Conservation (phyloP, 2,113 vertebrate species). For the Ameiurus melas region DNA sequence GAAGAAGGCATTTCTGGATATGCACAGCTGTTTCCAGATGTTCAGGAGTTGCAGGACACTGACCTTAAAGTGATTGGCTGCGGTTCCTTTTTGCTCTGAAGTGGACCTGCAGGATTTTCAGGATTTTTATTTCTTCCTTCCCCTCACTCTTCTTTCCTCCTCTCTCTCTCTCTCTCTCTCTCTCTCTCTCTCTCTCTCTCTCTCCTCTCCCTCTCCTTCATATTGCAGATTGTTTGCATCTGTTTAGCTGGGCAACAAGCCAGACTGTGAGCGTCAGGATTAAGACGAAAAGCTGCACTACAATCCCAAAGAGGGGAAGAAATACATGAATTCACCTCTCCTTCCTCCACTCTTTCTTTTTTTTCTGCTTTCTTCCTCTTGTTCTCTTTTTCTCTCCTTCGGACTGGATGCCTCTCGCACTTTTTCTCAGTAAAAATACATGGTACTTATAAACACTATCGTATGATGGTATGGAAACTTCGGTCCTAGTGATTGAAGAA, state of each 20-base stretch:
- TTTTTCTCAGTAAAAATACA: constrained; percentile 45
- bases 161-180: not conserved
- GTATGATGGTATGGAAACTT: constrained; percentile 24
- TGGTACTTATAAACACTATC: constrained; percentile 56
- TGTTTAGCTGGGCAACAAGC: constrained; percentile 60
- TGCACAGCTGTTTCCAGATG: constrained; percentile 52
- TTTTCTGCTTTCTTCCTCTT: not conserved
- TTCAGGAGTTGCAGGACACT: constrained; percentile 25
- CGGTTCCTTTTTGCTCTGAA: constrained; percentile 50
- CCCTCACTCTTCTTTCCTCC: not conserved
- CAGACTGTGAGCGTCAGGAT: constrained; percentile 61
- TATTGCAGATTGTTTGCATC: constrained; percentile 57
- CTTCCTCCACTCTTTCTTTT: constrained; percentile 30
- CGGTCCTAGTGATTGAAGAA: not conserved
- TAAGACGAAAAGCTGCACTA: constrained; percentile 61
- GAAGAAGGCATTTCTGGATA: constrained; percentile 8
- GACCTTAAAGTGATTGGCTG: constrained; percentile 30
- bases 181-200: not conserved
- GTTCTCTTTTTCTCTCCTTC: not conserved
- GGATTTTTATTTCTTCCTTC: constrained; percentile 44
- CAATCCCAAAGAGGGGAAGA: constrained; percentile 59
- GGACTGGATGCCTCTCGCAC: constrained; percentile 16
- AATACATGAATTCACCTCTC: constrained; percentile 61
- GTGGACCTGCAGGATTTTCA: constrained; percentile 35
- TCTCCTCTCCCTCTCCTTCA: constrained; percentile 6